Evolutionary conservation across 2,888 invertebrate genomes (phyloP).

Genomic region (Thyatira batis): DNA sequence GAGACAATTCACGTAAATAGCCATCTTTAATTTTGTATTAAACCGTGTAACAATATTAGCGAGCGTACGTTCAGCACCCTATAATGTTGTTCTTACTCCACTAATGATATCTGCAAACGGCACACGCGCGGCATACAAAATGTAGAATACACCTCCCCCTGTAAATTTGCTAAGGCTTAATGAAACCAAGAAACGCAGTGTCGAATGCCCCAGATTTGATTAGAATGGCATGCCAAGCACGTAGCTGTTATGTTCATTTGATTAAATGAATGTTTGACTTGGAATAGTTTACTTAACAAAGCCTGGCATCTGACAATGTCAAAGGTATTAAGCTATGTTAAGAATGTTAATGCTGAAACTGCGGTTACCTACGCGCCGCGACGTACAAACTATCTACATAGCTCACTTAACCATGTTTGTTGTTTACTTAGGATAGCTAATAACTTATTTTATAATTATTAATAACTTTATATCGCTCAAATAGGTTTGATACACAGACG

Average conservation of each 20-base stretch:
- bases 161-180: conserved; percentile 43
- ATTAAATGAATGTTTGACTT: conserved; percentile 62
- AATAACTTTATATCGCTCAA: not conserved
- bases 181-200: conserved; percentile 44
- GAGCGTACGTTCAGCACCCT: conserved; percentile 37
- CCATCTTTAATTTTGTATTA: conserved; percentile 31
- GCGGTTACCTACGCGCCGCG: conserved; percentile 13
- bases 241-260: conserved; percentile 63
- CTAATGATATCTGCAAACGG: conserved; percentile 49
- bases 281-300: conserved; percentile 47
- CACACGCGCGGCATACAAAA: conserved; percentile 39
- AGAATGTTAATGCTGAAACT: conserved; percentile 36
- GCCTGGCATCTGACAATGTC: conserved; percentile 45
- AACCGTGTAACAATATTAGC: conserved; percentile 34
- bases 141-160: conserved; percentile 18
- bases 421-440: not conserved
- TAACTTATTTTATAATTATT: not conserved
- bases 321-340: conserved; percentile 41
- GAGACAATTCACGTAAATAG: conserved; percentile 15
- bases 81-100: conserved; percentile 42
- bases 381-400: conserved; percentile 9
- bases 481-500: not conserved
- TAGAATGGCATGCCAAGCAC: conserved; percentile 55
- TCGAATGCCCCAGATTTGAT: conserved; percentile 60
- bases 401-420: not conserved